Base-by-base conservation (phyloP, 2,797 vertebrate species). In the Melanotaenia trifasciata region DNA sequence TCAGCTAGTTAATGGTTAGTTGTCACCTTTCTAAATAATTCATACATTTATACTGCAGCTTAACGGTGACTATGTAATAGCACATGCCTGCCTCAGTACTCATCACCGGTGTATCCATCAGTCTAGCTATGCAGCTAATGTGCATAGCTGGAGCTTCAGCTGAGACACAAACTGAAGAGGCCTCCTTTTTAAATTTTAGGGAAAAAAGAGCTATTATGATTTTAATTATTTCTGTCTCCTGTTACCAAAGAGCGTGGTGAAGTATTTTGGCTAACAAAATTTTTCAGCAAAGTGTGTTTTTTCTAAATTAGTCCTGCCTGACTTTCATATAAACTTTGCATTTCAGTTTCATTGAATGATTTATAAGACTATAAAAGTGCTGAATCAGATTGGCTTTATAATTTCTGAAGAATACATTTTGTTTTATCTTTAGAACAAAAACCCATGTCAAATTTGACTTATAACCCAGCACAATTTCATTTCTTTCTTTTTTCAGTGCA, bases 371-470 rank as follows among this genome's bases (percentile, higher is more conserved):
- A 26, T 67, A 66, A 74, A 75, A 56, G 64, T 56, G 47, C 18
- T 56, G 30, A 58, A 67, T 81, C 57, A 69, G 22, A 65, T 80
- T 69, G 0, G 63, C 51, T 67, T 35, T 64, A 81, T 70, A 74
- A 50, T 75, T 79, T 72, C 56, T 38, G 0, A 8, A 24, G 1
- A 67, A 51, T 64, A 24, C n/a, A 11, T 16, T 66, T 72, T 66
- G 59, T 73, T 74, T 60, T 3, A 30, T 74, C n/a, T 50, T 24
- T 38, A 54, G 18, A 28, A 28, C 10, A 53, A 33, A 71, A 35
- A 28, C 8, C 12, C 40, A 5, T 59, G 57, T 67, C 10, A 69
- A 62, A 36, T 70, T 18, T 70, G 43, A 58, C 74, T 74, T 56
- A 47, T 47, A n/a, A 47, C 18, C 18, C 45, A 20, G 45, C 18